Percentiles rank a stretch among this genome's conserved stretches.
Evolutionary conservation across 2,888 invertebrate species (phyloP).

Genomic region (Eretmocerus hayati): DNA sequence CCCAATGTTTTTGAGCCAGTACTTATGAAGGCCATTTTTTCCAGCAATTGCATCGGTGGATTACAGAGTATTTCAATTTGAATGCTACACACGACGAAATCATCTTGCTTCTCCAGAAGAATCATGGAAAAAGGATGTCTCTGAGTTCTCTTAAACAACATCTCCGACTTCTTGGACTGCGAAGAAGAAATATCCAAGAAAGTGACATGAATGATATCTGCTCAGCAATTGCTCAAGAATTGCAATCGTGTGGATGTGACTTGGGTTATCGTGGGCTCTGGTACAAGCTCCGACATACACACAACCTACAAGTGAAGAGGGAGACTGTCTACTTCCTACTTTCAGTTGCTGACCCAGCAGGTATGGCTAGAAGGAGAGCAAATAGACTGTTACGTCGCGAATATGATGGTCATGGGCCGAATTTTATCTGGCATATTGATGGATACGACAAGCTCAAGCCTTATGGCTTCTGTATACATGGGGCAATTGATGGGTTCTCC

Average conservation of each 20-base stretch:
- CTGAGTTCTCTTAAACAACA: not conserved
- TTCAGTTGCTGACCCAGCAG: not conserved
- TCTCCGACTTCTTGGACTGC: not conserved
- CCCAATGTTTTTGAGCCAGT: no score
- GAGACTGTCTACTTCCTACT: not conserved
- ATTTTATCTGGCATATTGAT: conserved; percentile 2
- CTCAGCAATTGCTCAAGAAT: not conserved
- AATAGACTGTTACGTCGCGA: not conserved
- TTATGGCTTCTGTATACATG: conserved; percentile 6
- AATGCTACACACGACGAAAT: no score
- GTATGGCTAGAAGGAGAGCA: not conserved
- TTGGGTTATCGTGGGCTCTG: not conserved
- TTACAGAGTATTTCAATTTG: no score
- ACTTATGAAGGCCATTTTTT: no score
- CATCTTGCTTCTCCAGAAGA: no score
- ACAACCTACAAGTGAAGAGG: not conserved
- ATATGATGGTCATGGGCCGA: not conserved
- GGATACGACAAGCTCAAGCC: conserved; percentile 1
- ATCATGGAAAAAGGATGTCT: not conserved
- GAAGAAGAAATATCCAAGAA: not conserved
- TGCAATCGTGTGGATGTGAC: not conserved
- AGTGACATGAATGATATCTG: not conserved
- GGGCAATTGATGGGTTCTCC: conserved; percentile 2
- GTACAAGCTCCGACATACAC: not conserved
- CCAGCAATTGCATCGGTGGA: no score